phyloP scores from a whole-genome alignment of 2,888 invertebrate species.

The Stenolophus ochropezus region DNA sequence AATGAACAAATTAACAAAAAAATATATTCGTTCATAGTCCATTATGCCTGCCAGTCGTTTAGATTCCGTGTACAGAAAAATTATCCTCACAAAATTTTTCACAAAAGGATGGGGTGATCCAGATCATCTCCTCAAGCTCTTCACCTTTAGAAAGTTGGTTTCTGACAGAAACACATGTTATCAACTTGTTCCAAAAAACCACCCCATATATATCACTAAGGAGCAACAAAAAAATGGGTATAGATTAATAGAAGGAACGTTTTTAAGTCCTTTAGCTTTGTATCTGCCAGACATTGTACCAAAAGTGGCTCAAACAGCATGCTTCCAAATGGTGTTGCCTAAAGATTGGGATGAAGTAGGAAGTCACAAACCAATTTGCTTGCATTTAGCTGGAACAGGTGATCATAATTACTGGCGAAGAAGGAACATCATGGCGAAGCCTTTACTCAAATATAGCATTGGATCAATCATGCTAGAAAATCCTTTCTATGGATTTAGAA shows the following conservation, averaged over 20 bases:
- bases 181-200: conserved; percentile 86
- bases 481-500: conserved; percentile 94
- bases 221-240: conserved; percentile 85
- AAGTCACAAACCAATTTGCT: conserved; percentile 87
- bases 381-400: conserved; percentile 98
- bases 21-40: neutral
- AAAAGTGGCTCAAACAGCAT: conserved; percentile 86
- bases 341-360: conserved; percentile 86
- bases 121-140: conserved; percentile 88
- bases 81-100: conserved; percentile 93
- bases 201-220: conserved; percentile 90
- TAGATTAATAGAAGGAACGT: conserved; percentile 89
- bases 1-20: neutral
- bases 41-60: conserved; percentile 73
- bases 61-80: conserved; percentile 88
- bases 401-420: conserved; percentile 97
- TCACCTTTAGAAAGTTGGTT: conserved; percentile 91
- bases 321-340: conserved; percentile 90
- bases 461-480: conserved; percentile 97
- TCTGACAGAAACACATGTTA: conserved; percentile 89
- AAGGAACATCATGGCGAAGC: conserved; percentile 91
- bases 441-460: conserved; percentile 92
- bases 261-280: conserved; percentile 87
- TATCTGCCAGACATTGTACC: conserved; percentile 92
- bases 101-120: conserved; percentile 98